phyloP scores from a whole-genome alignment of 2,113 vertebrate genomes.

The Aythya baeri region DNA sequence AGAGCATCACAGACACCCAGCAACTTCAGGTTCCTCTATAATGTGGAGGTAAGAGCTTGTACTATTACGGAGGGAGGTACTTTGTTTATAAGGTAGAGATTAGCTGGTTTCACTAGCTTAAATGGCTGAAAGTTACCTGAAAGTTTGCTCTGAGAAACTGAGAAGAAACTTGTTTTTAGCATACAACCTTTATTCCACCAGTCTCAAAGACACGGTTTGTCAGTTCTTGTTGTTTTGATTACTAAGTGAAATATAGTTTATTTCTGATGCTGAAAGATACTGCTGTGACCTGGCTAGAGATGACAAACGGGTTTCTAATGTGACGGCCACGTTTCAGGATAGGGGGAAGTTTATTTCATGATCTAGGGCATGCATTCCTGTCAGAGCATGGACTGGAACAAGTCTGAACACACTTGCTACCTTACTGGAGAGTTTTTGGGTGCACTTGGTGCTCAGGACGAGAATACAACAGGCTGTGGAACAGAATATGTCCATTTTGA shows the following conservation, averaged over 20 bases:
- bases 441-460: background rate
- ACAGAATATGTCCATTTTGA: background rate
- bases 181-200: background rate
- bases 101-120: background rate
- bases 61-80: background rate
- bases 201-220: background rate
- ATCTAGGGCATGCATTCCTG: background rate
- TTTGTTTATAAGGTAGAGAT: background rate
- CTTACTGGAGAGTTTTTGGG: background rate
- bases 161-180: background rate
- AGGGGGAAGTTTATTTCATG: background rate
- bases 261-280: background rate
- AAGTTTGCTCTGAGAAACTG: background rate
- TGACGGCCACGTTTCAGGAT: background rate
- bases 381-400: background rate
- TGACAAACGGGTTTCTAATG: background rate
- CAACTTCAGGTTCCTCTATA: slow-evolving; percentile 91
- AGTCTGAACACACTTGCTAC: background rate
- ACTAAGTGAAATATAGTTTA: background rate
- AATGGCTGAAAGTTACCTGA: background rate
- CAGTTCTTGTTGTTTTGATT: background rate
- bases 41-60: slow-evolving; percentile 82
- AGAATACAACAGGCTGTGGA: background rate
- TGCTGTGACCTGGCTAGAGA: background rate
- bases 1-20: slow-evolving; percentile 87